Percentiles rank a stretch among this genome's conserved stretches.
phyloP scores from a whole-genome alignment of 2,797 vertebrate species.

The Geotria australis region DNA sequence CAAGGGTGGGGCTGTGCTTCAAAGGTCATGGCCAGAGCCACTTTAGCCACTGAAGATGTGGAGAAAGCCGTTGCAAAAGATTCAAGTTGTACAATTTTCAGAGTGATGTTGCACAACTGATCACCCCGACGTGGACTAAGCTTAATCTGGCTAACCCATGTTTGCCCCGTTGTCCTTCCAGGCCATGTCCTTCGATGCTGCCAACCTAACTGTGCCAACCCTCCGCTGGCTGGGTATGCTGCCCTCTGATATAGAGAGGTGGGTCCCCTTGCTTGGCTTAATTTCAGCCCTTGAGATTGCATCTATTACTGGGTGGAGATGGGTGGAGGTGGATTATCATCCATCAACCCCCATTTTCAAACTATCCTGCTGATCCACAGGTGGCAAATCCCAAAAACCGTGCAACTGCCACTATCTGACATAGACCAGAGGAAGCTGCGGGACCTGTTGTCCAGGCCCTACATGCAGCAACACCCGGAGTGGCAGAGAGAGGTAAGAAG shows the following conservation, averaged over 20 bases:
- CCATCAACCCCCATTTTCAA: no score
- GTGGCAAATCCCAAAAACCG: conserved; percentile 27
- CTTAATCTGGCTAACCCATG: not conserved
- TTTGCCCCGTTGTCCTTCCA: conserved; percentile 10
- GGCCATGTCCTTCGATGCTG: conserved; percentile 92
- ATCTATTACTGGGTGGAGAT: no score
- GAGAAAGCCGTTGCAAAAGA: no score
- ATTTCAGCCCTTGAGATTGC: no score
- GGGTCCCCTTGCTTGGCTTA: conserved; percentile 2
- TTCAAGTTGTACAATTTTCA: no score
- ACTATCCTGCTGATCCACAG: conserved; percentile 8
- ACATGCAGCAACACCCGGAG: no score
- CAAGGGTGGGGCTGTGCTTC: no score
- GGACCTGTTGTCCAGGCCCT: conserved; percentile 18
- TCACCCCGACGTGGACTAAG: not conserved
- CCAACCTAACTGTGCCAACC: conserved; percentile 58
- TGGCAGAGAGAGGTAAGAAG: no score
- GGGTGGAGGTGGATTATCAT: no score
- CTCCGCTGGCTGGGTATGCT: conserved; percentile 85
- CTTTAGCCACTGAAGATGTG: no score
- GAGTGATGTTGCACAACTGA: not conserved
- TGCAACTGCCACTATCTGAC: conserved; percentile 39
- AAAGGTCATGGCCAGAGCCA: no score
- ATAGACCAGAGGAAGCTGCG: conserved; percentile 41
- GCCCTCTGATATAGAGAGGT: conserved; percentile 82